Base-by-base conservation (phyloP, 2,113 vertebrate genomes). In the Melanostigma gelatinosum region DNA sequence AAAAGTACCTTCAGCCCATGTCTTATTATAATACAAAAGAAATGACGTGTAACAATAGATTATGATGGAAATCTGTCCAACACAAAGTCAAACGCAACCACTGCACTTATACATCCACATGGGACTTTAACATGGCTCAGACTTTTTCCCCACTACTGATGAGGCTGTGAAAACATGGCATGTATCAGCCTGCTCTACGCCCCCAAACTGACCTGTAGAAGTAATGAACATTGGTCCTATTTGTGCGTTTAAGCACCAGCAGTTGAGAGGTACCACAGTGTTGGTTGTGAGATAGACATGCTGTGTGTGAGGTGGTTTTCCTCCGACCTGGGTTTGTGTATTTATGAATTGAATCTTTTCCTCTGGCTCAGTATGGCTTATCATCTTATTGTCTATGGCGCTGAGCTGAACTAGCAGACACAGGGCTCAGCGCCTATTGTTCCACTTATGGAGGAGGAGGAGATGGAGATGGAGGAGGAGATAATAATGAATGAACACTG, bases 361-460 rank as follows among this genome's bases (percentile, higher is more conserved):
- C 74, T 54, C 15, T 68, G 67, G 72, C 70, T 83, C 57, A 66
- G 29, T 71, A n/a, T 67, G 54, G 75, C 60, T 87, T 80, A 86
- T 77, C 77, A 54, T 80, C 44, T 80, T 82, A 80, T 79, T 87
- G 70, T 89, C 55, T 86, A 13, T 80, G 75, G 70, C n/a, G 46
- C 80, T 84, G 70, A 72, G 61, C 48, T 74, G 73, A 83, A 75
- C 68, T 75, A 73, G 67, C 67, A 82, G 63, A 85, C 75, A 79
- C 46, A 65, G 34, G 42, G 68, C 80, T 85, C 72, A 70, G 68
- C 78, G 87, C 68, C 27, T 24, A 24, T 1, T 85, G 80, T 87
- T 90, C 67, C 44, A 82, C 67, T 85, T 61, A 77, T 84, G 4
- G 29, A 77, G 61, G 13, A 29, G 48, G 42, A 77, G 48, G 32